Conservation (phyloP, 2,888 invertebrate species). For the Notodonta ziczac region DNA sequence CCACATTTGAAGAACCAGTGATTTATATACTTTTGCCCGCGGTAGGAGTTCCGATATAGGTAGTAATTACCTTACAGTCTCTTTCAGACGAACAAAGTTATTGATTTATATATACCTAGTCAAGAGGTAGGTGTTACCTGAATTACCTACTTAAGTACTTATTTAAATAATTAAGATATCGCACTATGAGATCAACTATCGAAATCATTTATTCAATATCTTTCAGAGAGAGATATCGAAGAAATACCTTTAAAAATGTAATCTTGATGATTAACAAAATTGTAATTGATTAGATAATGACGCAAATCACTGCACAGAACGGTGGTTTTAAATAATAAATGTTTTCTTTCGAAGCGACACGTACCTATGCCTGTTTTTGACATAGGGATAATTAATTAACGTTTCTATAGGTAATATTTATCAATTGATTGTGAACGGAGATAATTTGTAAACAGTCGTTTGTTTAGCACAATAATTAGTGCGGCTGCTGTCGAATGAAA, state of each 20-base stretch:
- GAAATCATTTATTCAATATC: neutral
- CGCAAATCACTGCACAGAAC: conserved; percentile 21
- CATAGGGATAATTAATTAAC: neutral
- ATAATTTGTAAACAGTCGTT: conserved; percentile 78
- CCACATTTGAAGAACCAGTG: conserved; percentile 3
- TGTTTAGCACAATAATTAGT: conserved; percentile 67
- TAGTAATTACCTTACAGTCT: no score
- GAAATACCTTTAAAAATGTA: neutral
- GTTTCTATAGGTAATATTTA: conserved; percentile 46
- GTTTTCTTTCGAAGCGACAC: neutral
- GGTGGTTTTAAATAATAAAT: neutral
- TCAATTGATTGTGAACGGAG: conserved; percentile 66
- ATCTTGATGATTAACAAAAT: conserved; percentile 24
- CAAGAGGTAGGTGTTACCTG: no score
- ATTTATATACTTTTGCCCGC: neutral
- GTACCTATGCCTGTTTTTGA: neutral
- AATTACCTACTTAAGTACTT: no score
- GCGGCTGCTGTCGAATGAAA: conserved; percentile 58
- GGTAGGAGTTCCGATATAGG: neutral
- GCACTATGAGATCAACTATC: neutral
- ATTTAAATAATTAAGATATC: neutral
- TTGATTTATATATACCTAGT: no score
- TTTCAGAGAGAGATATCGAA: neutral
- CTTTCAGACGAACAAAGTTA: no score
- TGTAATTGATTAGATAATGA: conserved; percentile 32